phyloP scores from a whole-genome alignment of 2,888 invertebrate species.

The Amphipoea oculea region DNA sequence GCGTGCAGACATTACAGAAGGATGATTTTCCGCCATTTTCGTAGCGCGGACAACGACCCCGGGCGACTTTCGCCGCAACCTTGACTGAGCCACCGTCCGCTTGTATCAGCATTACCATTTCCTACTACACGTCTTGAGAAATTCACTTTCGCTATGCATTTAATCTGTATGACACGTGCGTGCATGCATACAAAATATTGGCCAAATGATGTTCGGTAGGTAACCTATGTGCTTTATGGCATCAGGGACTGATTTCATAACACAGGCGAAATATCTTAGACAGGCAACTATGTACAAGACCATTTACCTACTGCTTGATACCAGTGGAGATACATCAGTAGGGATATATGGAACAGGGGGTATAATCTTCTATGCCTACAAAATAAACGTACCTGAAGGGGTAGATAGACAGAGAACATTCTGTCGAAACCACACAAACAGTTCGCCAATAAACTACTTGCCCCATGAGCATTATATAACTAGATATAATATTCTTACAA shows the following conservation, averaged over 20 bases:
- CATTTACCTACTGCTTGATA: not conserved
- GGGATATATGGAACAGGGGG: no score
- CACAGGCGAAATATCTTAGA: not conserved
- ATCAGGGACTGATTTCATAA: not conserved
- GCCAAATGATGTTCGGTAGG: not conserved
- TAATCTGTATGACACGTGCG: constrained; percentile 62
- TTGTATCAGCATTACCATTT: constrained; percentile 80
- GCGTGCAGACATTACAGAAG: constrained; percentile 64
- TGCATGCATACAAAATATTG: constrained; percentile 16
- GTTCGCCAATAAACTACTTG: not conserved
- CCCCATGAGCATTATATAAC: not conserved
- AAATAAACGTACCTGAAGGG: not conserved
- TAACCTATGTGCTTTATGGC: not conserved
- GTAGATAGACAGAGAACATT: not conserved
- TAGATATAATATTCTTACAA: not conserved
- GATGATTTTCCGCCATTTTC: constrained; percentile 74
- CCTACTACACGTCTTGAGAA: constrained; percentile 82
- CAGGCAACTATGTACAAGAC: not conserved
- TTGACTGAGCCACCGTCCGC: constrained; percentile 82
- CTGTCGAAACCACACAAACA: not conserved
- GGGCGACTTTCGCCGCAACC: constrained; percentile 88
- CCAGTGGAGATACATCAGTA: no score
- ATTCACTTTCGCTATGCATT: constrained; percentile 86
- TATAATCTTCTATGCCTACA: not conserved
- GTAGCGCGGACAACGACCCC: constrained; percentile 79